Conservation (phyloP, 1,140 invertebrate species). For the Drosophila pandora region DNA sequence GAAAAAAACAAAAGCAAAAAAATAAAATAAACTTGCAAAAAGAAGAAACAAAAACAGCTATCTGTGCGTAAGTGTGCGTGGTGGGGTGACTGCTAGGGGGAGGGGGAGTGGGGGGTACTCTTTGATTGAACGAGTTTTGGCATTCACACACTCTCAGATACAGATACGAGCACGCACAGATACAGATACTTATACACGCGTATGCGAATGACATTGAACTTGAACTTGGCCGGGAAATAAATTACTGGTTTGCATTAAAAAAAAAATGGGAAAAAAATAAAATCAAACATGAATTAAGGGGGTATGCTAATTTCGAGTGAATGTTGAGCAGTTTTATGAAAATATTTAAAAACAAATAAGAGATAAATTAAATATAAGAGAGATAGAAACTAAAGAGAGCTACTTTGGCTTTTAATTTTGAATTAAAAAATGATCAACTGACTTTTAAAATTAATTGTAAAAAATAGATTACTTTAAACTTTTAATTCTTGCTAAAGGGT, state of each 20-base stretch:
- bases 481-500: neutral
- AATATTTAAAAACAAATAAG: neutral
- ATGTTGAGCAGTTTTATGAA: neutral
- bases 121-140: constrained; percentile 68
- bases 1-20: constrained; percentile 23
- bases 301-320: neutral
- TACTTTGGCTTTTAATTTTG: neutral
- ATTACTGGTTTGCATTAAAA: constrained; percentile 26
- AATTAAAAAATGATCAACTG: neutral
- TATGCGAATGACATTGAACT: constrained; percentile 66
- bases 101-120: constrained; percentile 10
- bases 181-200: neutral
- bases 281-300: neutral
- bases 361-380: neutral
- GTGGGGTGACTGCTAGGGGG: neutral
- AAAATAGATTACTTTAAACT: too few species aligned
- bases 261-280: neutral
- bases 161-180: constrained; percentile 7
- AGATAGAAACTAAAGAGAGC: too few species aligned
- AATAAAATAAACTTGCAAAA: constrained; percentile 51
- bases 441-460: too few species aligned
- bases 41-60: constrained; percentile 4
- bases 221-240: constrained; percentile 61
- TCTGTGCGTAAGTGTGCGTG: constrained; percentile 27
- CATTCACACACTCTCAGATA: constrained; percentile 20